phyloP scores from a whole-genome alignment of 1,140 invertebrate species.

The Drosophila kohkoa region DNA sequence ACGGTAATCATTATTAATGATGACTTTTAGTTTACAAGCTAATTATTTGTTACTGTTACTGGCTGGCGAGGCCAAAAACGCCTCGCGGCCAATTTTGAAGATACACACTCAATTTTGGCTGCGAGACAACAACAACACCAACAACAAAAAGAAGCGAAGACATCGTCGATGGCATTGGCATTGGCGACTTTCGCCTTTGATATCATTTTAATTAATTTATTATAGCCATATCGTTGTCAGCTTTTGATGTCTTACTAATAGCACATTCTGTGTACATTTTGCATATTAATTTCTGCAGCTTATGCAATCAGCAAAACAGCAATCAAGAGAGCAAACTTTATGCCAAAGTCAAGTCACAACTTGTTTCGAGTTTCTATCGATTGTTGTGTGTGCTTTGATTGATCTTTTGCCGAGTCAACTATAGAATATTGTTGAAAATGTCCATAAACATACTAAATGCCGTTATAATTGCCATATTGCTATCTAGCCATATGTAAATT shows the following conservation, averaged over 20 bases:
- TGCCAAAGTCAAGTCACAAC: not conserved
- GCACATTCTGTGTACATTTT: constrained; percentile 51
- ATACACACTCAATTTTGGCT: constrained; percentile 30
- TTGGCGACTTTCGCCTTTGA: constrained; percentile 68
- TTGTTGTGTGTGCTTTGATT: constrained; percentile 24
- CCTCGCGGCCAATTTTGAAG: constrained; percentile 35
- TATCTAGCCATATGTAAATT: constrained; percentile 57
- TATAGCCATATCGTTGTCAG: constrained; percentile 53
- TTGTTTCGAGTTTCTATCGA: not conserved
- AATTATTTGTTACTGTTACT: constrained; percentile 83
- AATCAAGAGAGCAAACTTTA: constrained; percentile 12
- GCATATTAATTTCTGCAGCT: constrained; percentile 57
- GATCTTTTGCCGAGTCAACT: constrained; percentile 41
- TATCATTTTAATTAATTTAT: constrained; percentile 82
- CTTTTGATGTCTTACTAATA: constrained; percentile 59
- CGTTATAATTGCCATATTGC: constrained; percentile 58
- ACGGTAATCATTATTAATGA: constrained; percentile 82
- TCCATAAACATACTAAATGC: constrained; percentile 52
- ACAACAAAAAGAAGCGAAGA: not conserved
- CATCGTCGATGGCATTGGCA: constrained; percentile 14
- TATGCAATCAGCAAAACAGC: constrained; percentile 41
- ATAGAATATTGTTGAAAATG: constrained; percentile 40
- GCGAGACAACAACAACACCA: not conserved
- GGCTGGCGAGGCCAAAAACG: constrained; percentile 25
- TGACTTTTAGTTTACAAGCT: constrained; percentile 84